Conservation (phyloP, 2,888 invertebrate species). For the Amphimallon solstitiale region DNA sequence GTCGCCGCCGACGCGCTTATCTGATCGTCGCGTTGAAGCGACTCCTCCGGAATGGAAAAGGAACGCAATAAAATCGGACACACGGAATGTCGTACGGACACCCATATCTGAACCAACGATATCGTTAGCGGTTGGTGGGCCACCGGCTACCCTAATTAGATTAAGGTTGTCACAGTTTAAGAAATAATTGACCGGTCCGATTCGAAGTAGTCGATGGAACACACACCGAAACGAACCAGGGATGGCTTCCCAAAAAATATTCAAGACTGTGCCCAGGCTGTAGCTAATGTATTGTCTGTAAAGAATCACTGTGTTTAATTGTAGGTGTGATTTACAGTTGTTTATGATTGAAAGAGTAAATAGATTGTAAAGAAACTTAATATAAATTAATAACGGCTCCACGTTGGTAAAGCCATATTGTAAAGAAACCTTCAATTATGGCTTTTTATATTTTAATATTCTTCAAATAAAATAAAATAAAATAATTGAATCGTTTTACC, state of each 20-base stretch:
- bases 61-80: slow-evolving; percentile 32
- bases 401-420: too few relatives aligned
- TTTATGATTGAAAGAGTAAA: too few relatives aligned
- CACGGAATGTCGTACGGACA: slow-evolving; percentile 29
- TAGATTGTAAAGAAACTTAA: too few relatives aligned
- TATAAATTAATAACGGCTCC: too few relatives aligned
- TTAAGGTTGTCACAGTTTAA: slow-evolving; percentile 62
- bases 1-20: slow-evolving; percentile 27
- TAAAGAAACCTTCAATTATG: too few relatives aligned
- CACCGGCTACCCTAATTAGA: slow-evolving; percentile 58
- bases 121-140: slow-evolving; percentile 57
- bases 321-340: too few relatives aligned
- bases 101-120: slow-evolving; percentile 38
- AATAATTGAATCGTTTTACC: too few relatives aligned
- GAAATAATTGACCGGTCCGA: slow-evolving; percentile 60
- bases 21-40: slow-evolving; percentile 12
- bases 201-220: slow-evolving; percentile 19
- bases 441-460: too few relatives aligned
- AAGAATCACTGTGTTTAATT: too few relatives aligned
- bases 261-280: too few relatives aligned
- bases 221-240: slow-evolving; percentile 25
- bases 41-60: slow-evolving; percentile 18
- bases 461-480: too few relatives aligned
- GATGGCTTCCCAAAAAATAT: slow-evolving; percentile 7
- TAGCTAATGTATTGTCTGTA: too few relatives aligned